Evolutionary conservation across 37 sponge, comb jelly and placozoan genomes (phyloP).

Genomic region (Sycon ciliatum): DNA sequence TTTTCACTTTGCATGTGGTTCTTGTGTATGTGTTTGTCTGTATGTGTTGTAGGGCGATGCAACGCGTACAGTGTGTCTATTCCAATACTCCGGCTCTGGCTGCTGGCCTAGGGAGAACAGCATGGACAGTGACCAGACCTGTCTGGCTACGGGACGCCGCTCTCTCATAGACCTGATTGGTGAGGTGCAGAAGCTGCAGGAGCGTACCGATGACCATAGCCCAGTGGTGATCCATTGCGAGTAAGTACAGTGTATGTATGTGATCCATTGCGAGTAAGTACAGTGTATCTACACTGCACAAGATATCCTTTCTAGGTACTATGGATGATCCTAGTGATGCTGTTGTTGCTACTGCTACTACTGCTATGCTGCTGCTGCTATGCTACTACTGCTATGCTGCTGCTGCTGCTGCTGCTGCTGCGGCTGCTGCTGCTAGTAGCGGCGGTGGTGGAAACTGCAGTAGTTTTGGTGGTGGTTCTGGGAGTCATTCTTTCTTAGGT

Average conservation of each 20-base stretch:
- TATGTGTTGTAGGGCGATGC: conserved; percentile 26
- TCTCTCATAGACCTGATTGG: conserved; percentile 70
- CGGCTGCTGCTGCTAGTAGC: too few species aligned
- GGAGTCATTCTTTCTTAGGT: too few species aligned
- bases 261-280: background rate
- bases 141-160: conserved; percentile 44
- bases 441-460: too few species aligned
- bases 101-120: conserved; percentile 86
- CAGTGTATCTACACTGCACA: too few species aligned
- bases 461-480: too few species aligned
- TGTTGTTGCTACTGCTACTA: background rate
- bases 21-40: too few species aligned
- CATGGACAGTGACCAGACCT: too few species aligned
- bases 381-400: too few species aligned
- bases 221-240: conserved; percentile 76
- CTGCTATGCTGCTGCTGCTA: background rate
- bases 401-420: too few species aligned
- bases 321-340: too few species aligned
- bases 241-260: conserved; percentile 31
- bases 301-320: too few species aligned
- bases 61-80: conserved; percentile 52
- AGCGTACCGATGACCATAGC: conserved; percentile 23
- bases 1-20: too few species aligned
- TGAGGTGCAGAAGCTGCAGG: conserved; percentile 65
- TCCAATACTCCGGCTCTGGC: conserved; percentile 64